A percentile compares a stretch with the other conserved stretches of the same genome.
Evolutionary conservation across 1,140 invertebrate species (phyloP).

Genomic region (Platorchestia sp.): DNA sequence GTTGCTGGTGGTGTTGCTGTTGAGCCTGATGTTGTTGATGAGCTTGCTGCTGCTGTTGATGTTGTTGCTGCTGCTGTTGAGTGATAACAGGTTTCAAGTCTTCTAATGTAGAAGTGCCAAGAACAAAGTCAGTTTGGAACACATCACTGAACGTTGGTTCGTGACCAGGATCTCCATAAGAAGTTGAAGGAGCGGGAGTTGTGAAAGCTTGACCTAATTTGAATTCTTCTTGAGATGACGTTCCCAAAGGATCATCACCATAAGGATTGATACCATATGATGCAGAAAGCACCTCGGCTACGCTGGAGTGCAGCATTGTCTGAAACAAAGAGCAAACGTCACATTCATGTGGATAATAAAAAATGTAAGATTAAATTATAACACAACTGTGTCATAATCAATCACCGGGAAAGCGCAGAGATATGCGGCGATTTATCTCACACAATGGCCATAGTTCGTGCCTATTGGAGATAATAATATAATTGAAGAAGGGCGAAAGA

Average conservation of each 20-base stretch:
- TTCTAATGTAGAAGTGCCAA: constrained; percentile 59
- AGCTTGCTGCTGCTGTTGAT: constrained; percentile 66
- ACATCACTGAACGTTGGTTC: constrained; percentile 63
- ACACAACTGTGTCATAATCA: neutral
- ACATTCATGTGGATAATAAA: neutral
- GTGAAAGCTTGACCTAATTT: constrained; percentile 65
- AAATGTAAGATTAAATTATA: neutral
- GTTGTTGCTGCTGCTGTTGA: constrained; percentile 63
- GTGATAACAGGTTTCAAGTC: constrained; percentile 66
- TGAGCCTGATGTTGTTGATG: constrained; percentile 73
- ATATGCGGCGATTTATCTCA: neutral
- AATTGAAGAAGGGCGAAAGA: neutral
- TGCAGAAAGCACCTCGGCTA: constrained; percentile 77
- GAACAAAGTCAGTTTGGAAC: constrained; percentile 65
- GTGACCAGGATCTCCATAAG: constrained; percentile 62
- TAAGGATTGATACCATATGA: constrained; percentile 69
- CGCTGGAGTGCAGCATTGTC: constrained; percentile 77
- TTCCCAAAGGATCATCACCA: constrained; percentile 64
- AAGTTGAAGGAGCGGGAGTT: constrained; percentile 61
- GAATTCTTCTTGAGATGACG: constrained; percentile 62
- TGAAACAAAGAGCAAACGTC: constrained; percentile 67
- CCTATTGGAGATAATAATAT: neutral
- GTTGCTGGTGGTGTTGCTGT: constrained; percentile 57
- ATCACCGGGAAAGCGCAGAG: too few relatives aligned
- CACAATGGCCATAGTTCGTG: neutral